These are phyloP conservation scores for Melikaiella ostensackeni DNA, from an alignment of 2,888 invertebrate genomes.

Conservation along the genomic window DNA sequence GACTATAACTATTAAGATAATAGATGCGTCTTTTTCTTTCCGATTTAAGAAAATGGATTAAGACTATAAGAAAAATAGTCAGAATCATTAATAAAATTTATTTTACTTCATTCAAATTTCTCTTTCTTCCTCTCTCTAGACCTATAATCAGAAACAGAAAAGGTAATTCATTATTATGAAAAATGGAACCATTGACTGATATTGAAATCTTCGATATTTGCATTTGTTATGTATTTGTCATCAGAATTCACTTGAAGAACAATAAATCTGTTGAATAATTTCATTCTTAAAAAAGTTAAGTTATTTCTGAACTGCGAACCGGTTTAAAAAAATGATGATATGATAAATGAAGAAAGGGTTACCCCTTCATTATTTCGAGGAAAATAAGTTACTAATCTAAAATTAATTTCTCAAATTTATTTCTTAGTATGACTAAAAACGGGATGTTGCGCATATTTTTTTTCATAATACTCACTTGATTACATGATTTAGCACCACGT, in stretches of 20 bases:
- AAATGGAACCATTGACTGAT: neutral
- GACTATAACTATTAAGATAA: no score
- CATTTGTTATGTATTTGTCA: neutral
- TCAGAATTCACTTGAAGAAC: neutral
- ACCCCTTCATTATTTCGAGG: neutral
- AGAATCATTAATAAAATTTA: neutral
- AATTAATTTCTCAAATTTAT: neutral
- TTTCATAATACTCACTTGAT: neutral
- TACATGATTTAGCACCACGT: neutral
- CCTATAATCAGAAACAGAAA: neutral
- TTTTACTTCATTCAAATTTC: no score
- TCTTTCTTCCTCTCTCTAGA: rapidly evolving
- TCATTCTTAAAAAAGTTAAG: no score
- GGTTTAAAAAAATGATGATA: no score
- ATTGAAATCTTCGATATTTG: neutral
- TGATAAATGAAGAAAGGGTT: no score
- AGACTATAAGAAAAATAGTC: neutral
- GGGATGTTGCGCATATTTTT: neutral
- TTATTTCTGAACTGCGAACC: no score
- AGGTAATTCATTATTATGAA: neutral
- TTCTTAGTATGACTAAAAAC: neutral
- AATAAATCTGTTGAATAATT: neutral
- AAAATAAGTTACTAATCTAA: neutral
- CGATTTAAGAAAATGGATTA: no score
- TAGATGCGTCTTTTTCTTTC: no score